Base-by-base conservation (phyloP, 2,797 vertebrate genomes). In the Squalus acanthias region DNA sequence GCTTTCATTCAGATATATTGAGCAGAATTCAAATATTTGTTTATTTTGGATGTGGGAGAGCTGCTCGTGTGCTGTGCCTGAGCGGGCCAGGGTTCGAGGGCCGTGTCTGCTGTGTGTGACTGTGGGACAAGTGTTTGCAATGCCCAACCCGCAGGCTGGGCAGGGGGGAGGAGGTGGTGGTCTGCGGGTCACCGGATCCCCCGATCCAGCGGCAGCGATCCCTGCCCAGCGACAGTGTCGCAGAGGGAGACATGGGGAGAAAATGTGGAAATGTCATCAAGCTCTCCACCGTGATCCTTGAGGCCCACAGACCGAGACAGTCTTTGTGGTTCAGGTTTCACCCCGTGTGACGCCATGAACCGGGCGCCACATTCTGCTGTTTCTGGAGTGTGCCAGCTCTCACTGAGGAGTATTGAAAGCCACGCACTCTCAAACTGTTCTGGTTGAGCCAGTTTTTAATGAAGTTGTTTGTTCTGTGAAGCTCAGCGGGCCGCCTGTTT, bases 381-480 rank as follows among this genome's bases (percentile, higher is more conserved):
- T 82, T 39, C 26, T 65, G 88, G 26, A 63, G 57, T 91, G 60
- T 91, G 57, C 60, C 88, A 65, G 60, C 88, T 63, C 88, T 13
- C 29, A 22, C 3, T 15, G 88, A 1, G 88, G 53, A 60, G 53
- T 60, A 60, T 63, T 3, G 12, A 33, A 91, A 7, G 57, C 88
- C 29, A 60, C 26, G 4, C 15, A 15, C 29, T n/a, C 57, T n/a
- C 87, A 26, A 88, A 53, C 12, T 12, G 50, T 60, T 60, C 87
- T 91, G 57, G 88, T 91, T 91, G 13, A 63, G 88, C 88, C 88
- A 63, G 88, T 91, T 63, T 91, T 91, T 91, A 63, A 91, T 91
- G 29, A 91, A 60, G 57, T 91, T 91, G 57, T 91, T 89, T 65
- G 88, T 91, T 63, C 87, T 33, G 57, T 91, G 88, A 60, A 91